Evolutionary conservation across 2,888 invertebrate species (phyloP), one percentile per base, ranked within the genome.

Genomic region (Platycnemis pennipes): DNA sequence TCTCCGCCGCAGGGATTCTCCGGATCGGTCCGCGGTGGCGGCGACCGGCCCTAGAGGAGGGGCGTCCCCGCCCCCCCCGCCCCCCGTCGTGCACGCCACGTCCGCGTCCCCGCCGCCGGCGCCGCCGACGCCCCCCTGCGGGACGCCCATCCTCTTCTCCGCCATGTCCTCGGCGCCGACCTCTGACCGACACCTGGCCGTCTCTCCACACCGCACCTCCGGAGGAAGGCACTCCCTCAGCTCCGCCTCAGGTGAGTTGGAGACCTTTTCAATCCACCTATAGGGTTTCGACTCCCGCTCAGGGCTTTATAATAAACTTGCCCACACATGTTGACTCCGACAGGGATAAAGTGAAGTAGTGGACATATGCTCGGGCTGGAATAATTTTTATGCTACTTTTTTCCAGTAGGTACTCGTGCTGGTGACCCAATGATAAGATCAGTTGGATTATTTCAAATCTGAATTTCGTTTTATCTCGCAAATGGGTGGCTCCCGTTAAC

Each of bases 141-240:
- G n/a, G 44, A 44, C 44, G 0, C 63, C 63, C 22, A 26, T 22
- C 42, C 22, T 37, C 42, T 3, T 13, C n/a, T 42, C n/a, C 42
- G 56, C 89, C 56, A 46, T 46, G 87, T 46, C 87, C 87, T 56
- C 89, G 8, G 89, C 42, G 16, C 56, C 89, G 4, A 63, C 89
- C 89, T 89, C 91, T 42, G 91, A 91, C 91, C 63, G 91, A 26
- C 91, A 91, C 53, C 91, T 91, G 26, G 91, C 91, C 26, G 91
- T 91, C 91, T 91, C 91, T n/a, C 63, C 91, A 11, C 91, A 91
- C 69, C 96, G 97, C 95, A 96, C 96, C 94, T 96, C 97, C 94
- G 96, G 96, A 94, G 97, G 96, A 22, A 96, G 97, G 91, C 97
- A 97, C 95, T 97, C 97, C 2, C 96, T 97, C 69, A 96, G 97